Conservation (phyloP, 2,888 invertebrate species). For the Thysanoteuthis rhombus region DNA sequence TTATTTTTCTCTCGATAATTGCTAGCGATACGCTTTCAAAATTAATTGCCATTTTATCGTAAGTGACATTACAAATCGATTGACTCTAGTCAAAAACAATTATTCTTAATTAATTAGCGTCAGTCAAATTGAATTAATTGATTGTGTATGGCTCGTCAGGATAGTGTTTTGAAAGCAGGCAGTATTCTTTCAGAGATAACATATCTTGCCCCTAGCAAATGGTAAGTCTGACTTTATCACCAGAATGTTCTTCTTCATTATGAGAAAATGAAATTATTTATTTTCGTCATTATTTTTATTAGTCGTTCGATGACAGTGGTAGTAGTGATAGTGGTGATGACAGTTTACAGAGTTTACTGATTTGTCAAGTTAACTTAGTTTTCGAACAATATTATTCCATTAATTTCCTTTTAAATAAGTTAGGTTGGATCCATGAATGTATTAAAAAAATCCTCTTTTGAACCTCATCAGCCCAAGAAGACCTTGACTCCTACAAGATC, state of each 20-base stretch:
- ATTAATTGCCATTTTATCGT: not conserved
- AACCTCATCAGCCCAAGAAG: too few relatives aligned
- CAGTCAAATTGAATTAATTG: slow-evolving; percentile 12
- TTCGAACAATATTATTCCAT: not conserved
- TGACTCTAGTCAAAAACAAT: not conserved
- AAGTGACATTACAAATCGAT: not conserved
- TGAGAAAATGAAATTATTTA: slow-evolving; percentile 1
- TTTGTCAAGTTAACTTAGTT: not conserved
- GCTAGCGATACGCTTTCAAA: not conserved
- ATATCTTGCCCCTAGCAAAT: not conserved
- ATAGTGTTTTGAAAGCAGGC: not conserved
- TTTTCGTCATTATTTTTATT: not conserved
- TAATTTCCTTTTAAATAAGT: too few relatives aligned
- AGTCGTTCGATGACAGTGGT: not conserved
- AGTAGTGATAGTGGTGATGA: not conserved
- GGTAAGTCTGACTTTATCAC: not conserved
- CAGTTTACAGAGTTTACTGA: not conserved
- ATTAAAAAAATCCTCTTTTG: too few relatives aligned
- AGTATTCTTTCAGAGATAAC: not conserved
- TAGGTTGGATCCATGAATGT: too few relatives aligned
- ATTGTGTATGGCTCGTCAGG: not conserved
- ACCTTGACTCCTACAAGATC: too few relatives aligned
- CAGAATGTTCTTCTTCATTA: not conserved
- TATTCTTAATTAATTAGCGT: slow-evolving; percentile 12
- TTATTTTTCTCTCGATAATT: not conserved